Percentiles rank a stretch among this genome's conserved stretches.
These are phyloP conservation scores for Siniperca knerii DNA, from an alignment of 2,113 vertebrate genomes.

Conservation along the genomic window DNA sequence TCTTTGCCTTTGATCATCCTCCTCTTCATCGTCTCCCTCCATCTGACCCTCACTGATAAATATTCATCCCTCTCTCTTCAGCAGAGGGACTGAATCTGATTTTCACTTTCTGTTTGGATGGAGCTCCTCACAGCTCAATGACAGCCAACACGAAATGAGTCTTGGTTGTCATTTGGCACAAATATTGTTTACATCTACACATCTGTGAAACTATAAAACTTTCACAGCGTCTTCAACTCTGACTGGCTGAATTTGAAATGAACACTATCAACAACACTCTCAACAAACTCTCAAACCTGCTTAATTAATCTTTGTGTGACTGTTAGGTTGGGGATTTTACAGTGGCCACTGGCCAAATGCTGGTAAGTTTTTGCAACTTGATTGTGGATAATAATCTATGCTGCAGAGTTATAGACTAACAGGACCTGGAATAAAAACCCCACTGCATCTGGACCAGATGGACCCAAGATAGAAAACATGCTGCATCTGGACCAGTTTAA, in stretches of 20 bases:
- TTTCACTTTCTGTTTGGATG: constrained; percentile 52
- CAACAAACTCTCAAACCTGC: constrained; percentile 30
- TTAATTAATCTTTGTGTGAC: constrained; percentile 38
- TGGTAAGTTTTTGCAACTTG: constrained; percentile 2
- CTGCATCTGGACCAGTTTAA: not conserved
- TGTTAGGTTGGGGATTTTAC: constrained; percentile 13
- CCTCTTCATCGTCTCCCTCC: constrained; percentile 65
- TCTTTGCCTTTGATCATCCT: constrained; percentile 68
- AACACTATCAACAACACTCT: not conserved
- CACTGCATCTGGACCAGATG: not conserved
- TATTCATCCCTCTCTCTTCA: constrained; percentile 68
- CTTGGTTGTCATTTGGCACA: constrained; percentile 48
- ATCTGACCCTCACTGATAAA: constrained; percentile 70
- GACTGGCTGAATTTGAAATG: constrained; percentile 22
- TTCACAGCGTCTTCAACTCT: constrained; percentile 1
- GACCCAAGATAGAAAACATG: not conserved
- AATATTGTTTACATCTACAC: constrained; percentile 44
- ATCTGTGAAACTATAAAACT: constrained; percentile 43
- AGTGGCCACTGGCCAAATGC: constrained; percentile 17
- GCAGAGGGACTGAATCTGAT: constrained; percentile 64
- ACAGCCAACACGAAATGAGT: constrained; percentile 35
- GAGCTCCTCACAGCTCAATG: constrained; percentile 28
- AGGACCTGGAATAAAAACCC: not conserved
- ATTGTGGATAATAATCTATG: constrained; percentile 5
- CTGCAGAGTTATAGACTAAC: constrained; percentile 1